phyloP scores from a whole-genome alignment of 2,113 vertebrate genomes.

The Cololabis saira region DNA sequence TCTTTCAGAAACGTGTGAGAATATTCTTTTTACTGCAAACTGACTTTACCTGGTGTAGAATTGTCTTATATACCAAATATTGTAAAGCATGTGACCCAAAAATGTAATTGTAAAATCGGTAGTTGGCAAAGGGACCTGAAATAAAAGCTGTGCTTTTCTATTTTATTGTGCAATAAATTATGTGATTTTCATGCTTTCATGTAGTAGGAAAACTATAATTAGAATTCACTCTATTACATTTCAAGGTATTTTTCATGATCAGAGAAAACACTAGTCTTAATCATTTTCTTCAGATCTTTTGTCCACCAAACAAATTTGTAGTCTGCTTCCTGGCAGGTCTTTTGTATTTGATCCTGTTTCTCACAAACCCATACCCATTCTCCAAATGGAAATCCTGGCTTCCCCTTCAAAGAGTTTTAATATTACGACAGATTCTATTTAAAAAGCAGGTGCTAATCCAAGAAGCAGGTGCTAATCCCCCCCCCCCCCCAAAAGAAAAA shows the following conservation, averaged over 20 bases:
- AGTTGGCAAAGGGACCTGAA: constrained; percentile 3
- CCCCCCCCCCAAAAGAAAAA: constrained; percentile 42
- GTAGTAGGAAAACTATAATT: constrained; percentile 9
- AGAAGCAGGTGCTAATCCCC: constrained; percentile 52
- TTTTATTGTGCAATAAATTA: constrained; percentile 1
- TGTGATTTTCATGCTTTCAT: background rate
- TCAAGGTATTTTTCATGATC: constrained; percentile 34
- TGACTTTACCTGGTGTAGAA: constrained; percentile 35
- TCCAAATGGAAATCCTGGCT: constrained; percentile 34
- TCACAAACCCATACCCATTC: constrained; percentile 33
- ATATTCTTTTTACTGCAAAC: constrained; percentile 46
- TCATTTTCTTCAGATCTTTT: constrained; percentile 44
- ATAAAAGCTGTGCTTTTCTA: background rate
- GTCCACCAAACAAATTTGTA: constrained; percentile 38
- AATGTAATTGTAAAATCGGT: constrained; percentile 5
- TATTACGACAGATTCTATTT: constrained; percentile 53
- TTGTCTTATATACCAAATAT: constrained; percentile 26
- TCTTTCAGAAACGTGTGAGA: constrained; percentile 43
- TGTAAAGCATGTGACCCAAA: background rate
- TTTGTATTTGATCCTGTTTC: constrained; percentile 52
- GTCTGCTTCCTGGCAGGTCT: constrained; percentile 32
- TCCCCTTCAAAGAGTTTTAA: constrained; percentile 63
- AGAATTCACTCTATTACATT: constrained; percentile 24
- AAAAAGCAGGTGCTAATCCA: constrained; percentile 55
- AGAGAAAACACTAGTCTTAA: constrained; percentile 38